Evolutionary conservation across 2,797 vertebrate genomes (phyloP), one percentile per base, ranked within the genome.

Genomic region (Pseudomugil gertrudae): DNA sequence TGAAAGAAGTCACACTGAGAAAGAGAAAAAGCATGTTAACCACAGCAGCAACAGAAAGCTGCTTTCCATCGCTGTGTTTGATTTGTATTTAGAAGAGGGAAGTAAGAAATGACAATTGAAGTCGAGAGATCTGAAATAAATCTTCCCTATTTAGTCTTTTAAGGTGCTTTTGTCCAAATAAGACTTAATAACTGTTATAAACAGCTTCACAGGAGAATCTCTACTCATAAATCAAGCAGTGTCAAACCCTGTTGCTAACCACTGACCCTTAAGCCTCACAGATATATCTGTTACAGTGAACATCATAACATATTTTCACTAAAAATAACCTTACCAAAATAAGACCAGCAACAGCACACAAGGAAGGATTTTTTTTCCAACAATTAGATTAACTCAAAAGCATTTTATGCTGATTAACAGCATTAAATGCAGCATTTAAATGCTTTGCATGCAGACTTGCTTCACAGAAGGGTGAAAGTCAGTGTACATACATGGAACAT

Each of bases 381-480:
- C 36, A 57, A n/a, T n/a, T 11, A 54, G 63, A 19, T 32, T n/a
- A 5, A 47, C 50, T 54, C 5, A 9, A 52, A 54, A 54, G 60
- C 32, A 71, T 40, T 47, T 19, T 35, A 43, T 51, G 36, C 24
- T 50, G n/a, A 23, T 45, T 33, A 64, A 52, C 56, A 56, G 19
- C 52, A 13, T 48, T 11, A 21, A 27, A 6, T 43, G 19, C 17
- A 52, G 36, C 24, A 29, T 53, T 38, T 30, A 63, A 19, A 66
- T n/a, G 11, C 15, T 30, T 38, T 53, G 35, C 1, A 43, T 0
- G 47, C 19, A 45, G 11, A 11, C 14, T 33, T 36, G 14, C 27
- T 50, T 51, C 27, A 30, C 17, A 6, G 29, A 62, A 47, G 19
- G n/a, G 15, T 32, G 15, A 47, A 38, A 21, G 26, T 63, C 11